Base-by-base conservation (phyloP, 2,888 invertebrate species). In the Didymodactylos carnosus region DNA sequence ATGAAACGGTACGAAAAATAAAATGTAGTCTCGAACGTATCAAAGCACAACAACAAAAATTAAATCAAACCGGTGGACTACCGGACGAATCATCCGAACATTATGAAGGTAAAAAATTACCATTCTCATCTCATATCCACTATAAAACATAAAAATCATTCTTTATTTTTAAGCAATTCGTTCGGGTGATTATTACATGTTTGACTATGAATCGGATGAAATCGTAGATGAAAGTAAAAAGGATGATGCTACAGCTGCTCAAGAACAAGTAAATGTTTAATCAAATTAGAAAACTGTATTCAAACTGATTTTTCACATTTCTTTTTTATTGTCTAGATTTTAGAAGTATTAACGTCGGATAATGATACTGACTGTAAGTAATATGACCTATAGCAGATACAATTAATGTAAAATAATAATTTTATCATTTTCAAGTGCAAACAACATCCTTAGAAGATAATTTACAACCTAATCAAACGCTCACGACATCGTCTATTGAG, bases 161-260 rank as follows among this genome's bases (percentile, higher is more conserved):
- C 5, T 53, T 40, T 39, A 23, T 41, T 76, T 84, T 82, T 72
- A 86, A 98, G 98, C 97, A 72, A 90, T 97, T 75, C 89, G 95
- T 72, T 94, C 94, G 76, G 98, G 97, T 25, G 98, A 98, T 85
- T 97, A 98, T 85, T 97, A 94, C 85, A 94, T 98, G 93, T 98
- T 98, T 85, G 93, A 94, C 80, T 92, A 93, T 78, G 87, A 90
- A 81, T 78, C 77, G 11, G 89, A 90, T 79, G 90, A 90, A 78
- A 90, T 90, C 4, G 76, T 77, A 29, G 76, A 71, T 27, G 72
- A 76, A 14, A 76, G 73, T 0, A 78, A 78, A 23, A 77, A 77
- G 8, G 78, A 78, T 13, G 78, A 78, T 0, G 76, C 76, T 27
- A 35, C 19, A 10, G 62, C 7, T 62, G 62, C 19, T 19, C 62